These are phyloP conservation scores for Mesaphorura yosii DNA, from an alignment of 1,140 invertebrate species.

Conservation along the genomic window DNA sequence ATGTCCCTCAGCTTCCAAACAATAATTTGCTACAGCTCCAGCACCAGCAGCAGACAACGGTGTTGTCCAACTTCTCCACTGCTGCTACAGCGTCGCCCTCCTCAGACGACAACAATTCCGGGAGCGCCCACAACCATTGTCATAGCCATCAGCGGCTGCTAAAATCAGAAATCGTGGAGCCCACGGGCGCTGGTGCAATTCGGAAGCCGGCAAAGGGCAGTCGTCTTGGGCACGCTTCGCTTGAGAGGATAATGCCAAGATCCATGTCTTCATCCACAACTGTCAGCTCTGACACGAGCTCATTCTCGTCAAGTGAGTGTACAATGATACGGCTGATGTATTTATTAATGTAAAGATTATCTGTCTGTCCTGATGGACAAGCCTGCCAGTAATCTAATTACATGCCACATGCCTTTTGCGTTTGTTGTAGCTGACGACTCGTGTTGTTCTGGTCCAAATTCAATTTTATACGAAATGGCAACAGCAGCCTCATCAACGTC, in stretches of 20 bases:
- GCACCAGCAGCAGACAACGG: constrained; percentile 6
- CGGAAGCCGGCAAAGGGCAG: neutral
- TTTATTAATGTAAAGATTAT: too few relatives aligned
- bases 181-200: too few relatives aligned
- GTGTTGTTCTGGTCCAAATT: constrained; percentile 29
- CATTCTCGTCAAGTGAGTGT: too few relatives aligned
- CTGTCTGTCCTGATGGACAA: too few relatives aligned
- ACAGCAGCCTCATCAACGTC: neutral
- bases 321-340: too few relatives aligned
- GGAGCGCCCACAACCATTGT: neutral
- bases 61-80: constrained; percentile 9
- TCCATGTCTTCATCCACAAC: too few relatives aligned
- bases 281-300: too few relatives aligned
- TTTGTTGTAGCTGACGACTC: constrained; percentile 33
- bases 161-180: too few relatives aligned
- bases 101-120: neutral
- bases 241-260: too few relatives aligned
- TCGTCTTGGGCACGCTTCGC: constrained; percentile 35
- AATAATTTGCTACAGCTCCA: constrained; percentile 9
- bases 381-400: too few relatives aligned
- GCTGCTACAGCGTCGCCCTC: constrained; percentile 3
- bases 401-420: too few relatives aligned
- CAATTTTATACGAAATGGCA: constrained; percentile 21
- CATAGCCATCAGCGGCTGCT: neutral
- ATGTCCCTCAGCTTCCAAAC: constrained; percentile 66